Evolutionary conservation across 64 coral and sea anemone genomes (phyloP), one percentile per base, ranked within the genome.

Genomic region (Actinia equina): DNA sequence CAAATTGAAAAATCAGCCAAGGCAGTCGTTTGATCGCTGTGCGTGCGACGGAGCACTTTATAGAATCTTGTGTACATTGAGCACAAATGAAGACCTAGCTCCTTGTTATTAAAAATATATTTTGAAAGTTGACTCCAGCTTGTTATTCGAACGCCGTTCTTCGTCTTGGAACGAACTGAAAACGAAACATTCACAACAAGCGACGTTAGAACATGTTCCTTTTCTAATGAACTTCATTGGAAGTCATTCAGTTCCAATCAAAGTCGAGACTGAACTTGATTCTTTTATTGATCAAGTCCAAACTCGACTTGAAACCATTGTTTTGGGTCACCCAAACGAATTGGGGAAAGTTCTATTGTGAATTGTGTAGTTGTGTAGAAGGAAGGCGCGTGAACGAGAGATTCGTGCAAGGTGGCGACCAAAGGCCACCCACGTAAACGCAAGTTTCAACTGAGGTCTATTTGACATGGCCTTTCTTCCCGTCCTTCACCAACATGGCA

Each of bases 81-180:
- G 43, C 44, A 70, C 14, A 52, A 45, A 44, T 5, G 9, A 62
- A 26, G 7, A 14, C 45, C 61, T 88, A 42, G 3, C 1, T 17
- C 17, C 51, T 81, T 23, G 17, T 79, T 37, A 37, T 37, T 37
- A 37, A 37, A 37, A 37, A 37, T 37, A 37, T 37, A 37, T 37
- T 37, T 37, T 37, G 6, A 53, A 18, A 27, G 27, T 44, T 4
- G 41, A 77, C 37, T 57, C 55, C 25, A 74, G 69, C 26, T 74
- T 20, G 60, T 87, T 71, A 96, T 84, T 96, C 91, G 90, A 96
- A 96, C 7, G 94, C 94, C 52, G 94, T 96, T 84, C 94, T 92
- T 62, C 94, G 87, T 46, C 94, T 90, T 54, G 94, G 94, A 84
- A 86, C 92, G 83, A 96, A 96, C 94, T 96, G 89, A 43, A 87